These are phyloP conservation scores for Allolobophora icterica DNA, from an alignment of 2,888 invertebrate genomes.

Conservation along the genomic window DNA sequence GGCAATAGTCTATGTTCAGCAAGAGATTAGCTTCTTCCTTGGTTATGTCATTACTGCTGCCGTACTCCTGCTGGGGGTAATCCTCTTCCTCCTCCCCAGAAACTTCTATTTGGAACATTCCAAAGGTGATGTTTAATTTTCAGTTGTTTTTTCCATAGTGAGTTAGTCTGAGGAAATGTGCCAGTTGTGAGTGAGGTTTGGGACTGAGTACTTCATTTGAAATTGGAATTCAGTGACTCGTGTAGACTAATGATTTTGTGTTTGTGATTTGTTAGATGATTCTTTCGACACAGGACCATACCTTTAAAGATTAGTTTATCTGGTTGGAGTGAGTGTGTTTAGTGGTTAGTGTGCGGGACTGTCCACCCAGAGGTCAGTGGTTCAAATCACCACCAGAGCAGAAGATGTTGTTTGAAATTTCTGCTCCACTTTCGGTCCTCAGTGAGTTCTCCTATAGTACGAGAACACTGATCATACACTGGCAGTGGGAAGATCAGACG, in stretches of 20 bases:
- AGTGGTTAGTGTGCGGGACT: no score
- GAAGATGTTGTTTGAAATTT: no score
- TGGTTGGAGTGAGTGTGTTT: no score
- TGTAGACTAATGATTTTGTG: not conserved
- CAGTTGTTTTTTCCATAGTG: not conserved
- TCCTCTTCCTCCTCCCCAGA: slow-evolving; percentile 53
- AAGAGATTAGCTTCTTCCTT: slow-evolving; percentile 57
- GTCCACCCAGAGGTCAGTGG: not conserved
- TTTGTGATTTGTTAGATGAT: not conserved
- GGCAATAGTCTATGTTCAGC: slow-evolving; percentile 59
- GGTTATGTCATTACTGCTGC: slow-evolving; percentile 58
- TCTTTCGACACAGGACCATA: not conserved
- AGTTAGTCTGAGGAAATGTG: not conserved
- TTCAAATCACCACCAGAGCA: not conserved
- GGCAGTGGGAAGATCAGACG: not conserved
- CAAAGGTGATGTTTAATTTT: not conserved
- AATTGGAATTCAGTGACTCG: not conserved
- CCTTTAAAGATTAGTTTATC: no score
- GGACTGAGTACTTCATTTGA: not conserved
- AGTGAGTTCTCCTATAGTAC: not conserved
- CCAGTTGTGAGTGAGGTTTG: not conserved
- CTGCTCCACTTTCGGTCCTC: not conserved
- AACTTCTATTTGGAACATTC: slow-evolving; percentile 45
- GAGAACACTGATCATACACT: not conserved
- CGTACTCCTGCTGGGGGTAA: slow-evolving; percentile 55